Conservation (phyloP, 2,113 vertebrate genomes). For the Alethe diademata region DNA sequence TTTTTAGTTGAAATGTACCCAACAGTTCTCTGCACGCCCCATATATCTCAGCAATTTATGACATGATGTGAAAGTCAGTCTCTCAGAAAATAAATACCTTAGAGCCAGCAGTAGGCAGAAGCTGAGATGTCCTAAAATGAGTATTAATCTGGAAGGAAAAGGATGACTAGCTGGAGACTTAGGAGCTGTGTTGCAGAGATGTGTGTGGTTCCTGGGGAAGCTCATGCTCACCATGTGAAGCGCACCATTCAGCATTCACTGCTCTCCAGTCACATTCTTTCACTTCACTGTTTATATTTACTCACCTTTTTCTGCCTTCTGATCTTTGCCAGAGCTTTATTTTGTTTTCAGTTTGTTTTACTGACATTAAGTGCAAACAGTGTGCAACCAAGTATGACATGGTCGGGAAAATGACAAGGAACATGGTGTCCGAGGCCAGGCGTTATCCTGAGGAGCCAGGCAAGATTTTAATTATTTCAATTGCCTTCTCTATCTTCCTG, state of each 20-base stretch:
- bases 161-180: background rate
- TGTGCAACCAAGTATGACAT: accelerated
- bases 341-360: background rate
- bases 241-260: background rate
- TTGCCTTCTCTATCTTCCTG: background rate
- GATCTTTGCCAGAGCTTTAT: background rate
- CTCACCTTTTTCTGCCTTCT: background rate
- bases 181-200: background rate
- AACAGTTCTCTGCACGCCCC: background rate
- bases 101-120: background rate
- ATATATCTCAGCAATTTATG: constrained; percentile 25
- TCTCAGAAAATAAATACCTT: constrained; percentile 28
- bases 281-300: constrained; percentile 21
- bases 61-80: constrained; percentile 3
- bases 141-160: background rate
- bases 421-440: background rate
- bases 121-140: background rate
- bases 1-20: constrained; percentile 1
- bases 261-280: constrained; percentile 1
- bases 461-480: background rate
- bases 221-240: background rate
- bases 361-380: background rate
- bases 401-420: background rate
- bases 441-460: background rate
- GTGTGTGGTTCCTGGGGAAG: background rate